Conservation (phyloP, 2,797 vertebrate species). For the Poeciliopsis infans region DNA sequence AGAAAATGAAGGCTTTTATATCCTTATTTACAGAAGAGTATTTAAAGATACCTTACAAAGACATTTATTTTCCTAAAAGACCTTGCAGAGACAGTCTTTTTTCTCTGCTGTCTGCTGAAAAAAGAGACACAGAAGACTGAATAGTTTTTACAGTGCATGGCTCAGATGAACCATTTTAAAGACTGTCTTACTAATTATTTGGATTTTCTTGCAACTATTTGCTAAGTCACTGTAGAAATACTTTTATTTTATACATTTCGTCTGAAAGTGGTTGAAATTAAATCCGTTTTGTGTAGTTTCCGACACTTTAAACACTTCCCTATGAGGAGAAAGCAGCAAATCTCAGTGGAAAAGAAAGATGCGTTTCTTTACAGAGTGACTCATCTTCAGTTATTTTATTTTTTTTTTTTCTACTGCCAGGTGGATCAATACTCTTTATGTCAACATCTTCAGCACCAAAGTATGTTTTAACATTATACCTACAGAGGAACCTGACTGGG, state of each 20-base stretch:
- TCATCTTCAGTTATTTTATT: conserved; percentile 3
- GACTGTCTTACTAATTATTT: conserved; percentile 6
- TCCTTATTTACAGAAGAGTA: background rate
- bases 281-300: background rate
- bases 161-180: conserved; percentile 36
- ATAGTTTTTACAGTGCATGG: conserved; percentile 7
- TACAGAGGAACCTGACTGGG: background rate
- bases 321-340: background rate
- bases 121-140: background rate
- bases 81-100: no score
- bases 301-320: conserved; percentile 7
- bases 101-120: no score
- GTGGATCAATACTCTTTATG: conserved; percentile 24
- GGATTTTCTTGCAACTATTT: background rate
- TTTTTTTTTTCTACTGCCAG: conserved; percentile 11
- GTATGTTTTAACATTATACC: background rate
- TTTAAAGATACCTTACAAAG: background rate
- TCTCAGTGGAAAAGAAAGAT: background rate
- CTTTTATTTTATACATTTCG: background rate
- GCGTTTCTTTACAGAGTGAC: background rate
- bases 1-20: background rate
- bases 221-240: background rate
- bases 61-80: no score
- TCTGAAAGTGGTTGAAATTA: conserved; percentile 2
- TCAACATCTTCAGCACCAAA: conserved; percentile 11